These are phyloP conservation scores for Pogona vitticeps DNA, from an alignment of 2,113 vertebrate genomes.

Conservation along the genomic window DNA sequence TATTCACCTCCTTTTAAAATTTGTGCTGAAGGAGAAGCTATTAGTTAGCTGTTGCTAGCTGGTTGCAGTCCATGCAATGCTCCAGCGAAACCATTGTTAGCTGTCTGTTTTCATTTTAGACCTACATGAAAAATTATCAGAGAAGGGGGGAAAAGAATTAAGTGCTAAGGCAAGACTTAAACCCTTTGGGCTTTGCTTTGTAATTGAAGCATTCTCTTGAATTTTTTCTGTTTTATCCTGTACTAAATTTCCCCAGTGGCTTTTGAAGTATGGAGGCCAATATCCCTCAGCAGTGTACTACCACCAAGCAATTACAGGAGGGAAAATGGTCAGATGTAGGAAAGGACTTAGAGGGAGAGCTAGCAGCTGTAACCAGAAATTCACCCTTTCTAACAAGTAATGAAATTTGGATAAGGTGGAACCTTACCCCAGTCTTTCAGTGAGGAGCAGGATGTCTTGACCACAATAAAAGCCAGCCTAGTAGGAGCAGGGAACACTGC, in stretches of 20 bases:
- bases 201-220: constrained; percentile 50
- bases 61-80: constrained; percentile 43
- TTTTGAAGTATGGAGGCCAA: constrained; percentile 21
- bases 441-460: not conserved
- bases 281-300: constrained; percentile 31
- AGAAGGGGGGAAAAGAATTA: constrained; percentile 7
- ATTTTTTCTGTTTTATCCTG: constrained; percentile 45
- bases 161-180: constrained; percentile 44
- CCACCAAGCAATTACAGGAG: constrained; percentile 34
- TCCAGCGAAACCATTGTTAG: constrained; percentile 43
- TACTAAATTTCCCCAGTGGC: constrained; percentile 53
- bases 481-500: too few species aligned
- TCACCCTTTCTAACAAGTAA: not conserved
- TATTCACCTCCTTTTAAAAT: constrained; percentile 37
- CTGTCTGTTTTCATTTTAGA: constrained; percentile 36
- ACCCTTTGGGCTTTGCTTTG: constrained; percentile 26
- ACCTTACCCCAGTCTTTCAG: not conserved
- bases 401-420: not conserved
- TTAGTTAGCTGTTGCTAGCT: constrained; percentile 29
- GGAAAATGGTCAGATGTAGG: not conserved
- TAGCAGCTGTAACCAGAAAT: not conserved
- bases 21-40: constrained; percentile 42
- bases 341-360: not conserved
- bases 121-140: constrained; percentile 38
- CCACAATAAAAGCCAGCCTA: too few species aligned